A percentile compares a stretch with the other conserved stretches of the same genome.
phyloP scores from a whole-genome alignment of 2,113 vertebrate genomes.

The Oxyura jamaicensis region DNA sequence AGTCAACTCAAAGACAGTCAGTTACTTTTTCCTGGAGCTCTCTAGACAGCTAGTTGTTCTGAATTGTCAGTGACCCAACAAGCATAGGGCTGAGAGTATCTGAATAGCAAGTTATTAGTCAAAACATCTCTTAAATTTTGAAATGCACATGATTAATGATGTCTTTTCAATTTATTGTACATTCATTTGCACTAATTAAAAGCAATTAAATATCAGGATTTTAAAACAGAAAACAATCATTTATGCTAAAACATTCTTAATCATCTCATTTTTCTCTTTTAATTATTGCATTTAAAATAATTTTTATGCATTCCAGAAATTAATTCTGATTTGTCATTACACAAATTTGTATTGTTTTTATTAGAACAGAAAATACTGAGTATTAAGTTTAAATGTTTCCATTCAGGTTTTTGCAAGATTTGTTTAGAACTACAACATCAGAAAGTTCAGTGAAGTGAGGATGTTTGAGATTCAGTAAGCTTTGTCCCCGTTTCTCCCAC shows the following conservation, averaged over 20 bases:
- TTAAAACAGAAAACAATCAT: not conserved
- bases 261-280: not conserved
- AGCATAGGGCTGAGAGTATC: not conserved
- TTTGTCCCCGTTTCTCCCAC: not conserved
- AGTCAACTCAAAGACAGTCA: not conserved
- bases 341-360: not conserved
- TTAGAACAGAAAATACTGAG: not conserved
- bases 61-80: not conserved
- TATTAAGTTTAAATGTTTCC: not conserved
- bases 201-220: not conserved
- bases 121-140: not conserved
- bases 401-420: not conserved
- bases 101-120: not conserved
- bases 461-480: not conserved
- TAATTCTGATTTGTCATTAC: not conserved
- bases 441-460: not conserved
- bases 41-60: not conserved
- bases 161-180: not conserved
- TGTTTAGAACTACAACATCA: not conserved
- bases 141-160: not conserved
- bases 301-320: not conserved
- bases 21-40: not conserved
- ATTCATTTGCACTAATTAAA: slow-evolving; percentile 1
- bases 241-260: not conserved
- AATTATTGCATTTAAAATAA: not conserved